Evolutionary conservation across 2,113 vertebrate species (phyloP).

Genomic region (Tetraodon nigroviridis): DNA sequence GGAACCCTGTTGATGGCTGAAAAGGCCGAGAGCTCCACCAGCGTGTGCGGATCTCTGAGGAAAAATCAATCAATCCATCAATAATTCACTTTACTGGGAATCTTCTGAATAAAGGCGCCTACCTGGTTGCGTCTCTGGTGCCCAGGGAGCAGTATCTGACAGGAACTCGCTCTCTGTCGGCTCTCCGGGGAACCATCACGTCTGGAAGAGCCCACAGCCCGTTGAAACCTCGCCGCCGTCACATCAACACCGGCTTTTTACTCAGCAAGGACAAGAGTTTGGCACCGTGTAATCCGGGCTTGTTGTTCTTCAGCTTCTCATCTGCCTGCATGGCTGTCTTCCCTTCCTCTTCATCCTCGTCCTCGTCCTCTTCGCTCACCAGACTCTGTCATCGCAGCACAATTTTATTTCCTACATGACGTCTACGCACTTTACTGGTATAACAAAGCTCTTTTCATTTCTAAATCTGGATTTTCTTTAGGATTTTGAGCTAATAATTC

Average conservation of each 20-base stretch:
- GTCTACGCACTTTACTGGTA: neutral
- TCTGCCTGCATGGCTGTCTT: slow-evolving; percentile 70
- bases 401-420: neutral
- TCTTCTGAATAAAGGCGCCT: slow-evolving; percentile 11
- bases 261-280: neutral
- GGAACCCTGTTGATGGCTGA: slow-evolving; percentile 92
- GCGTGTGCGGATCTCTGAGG: slow-evolving; percentile 86
- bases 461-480: no score
- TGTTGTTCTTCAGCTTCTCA: slow-evolving; percentile 77
- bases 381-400: slow-evolving; percentile 73
- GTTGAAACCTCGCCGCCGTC: no score
- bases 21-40: slow-evolving; percentile 90
- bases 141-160: slow-evolving; percentile 88
- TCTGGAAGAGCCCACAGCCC: slow-evolving; percentile 62
- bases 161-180: slow-evolving; percentile 76
- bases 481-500: no score
- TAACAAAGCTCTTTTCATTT: neutral
- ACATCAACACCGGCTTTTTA: no score
- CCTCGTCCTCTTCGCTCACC: slow-evolving; percentile 91
- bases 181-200: slow-evolving; percentile 59
- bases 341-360: slow-evolving; percentile 88
- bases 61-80: no score
- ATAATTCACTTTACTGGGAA: neutral
- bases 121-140: slow-evolving; percentile 87
- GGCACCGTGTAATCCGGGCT: slow-evolving; percentile 65